Conservation (phyloP, 37 sponge, comb jelly and placozoan genomes). For the Agelas oroides region DNA sequence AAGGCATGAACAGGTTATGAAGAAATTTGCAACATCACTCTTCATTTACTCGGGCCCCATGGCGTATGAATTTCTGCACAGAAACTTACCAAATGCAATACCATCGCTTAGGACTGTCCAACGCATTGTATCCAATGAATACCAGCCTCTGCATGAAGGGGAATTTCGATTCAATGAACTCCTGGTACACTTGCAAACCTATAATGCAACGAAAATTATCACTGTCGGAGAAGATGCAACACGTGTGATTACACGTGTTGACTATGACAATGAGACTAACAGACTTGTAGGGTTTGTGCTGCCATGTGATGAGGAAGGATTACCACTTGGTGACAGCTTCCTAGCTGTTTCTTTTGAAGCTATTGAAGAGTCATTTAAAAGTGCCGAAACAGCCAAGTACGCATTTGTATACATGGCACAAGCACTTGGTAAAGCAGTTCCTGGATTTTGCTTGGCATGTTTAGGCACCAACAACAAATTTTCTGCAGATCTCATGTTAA, state of each 20-base stretch:
- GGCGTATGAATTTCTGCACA: constrained; percentile 67
- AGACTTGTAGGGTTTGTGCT: constrained; percentile 57
- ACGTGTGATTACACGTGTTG: constrained; percentile 45
- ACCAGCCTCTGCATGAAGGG: constrained; percentile 51
- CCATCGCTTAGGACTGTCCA: constrained; percentile 67
- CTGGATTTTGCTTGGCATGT: constrained; percentile 54
- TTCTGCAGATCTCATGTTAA: constrained; percentile 8
- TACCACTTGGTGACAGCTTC: constrained; percentile 28
- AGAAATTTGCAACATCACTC: constrained; percentile 60
- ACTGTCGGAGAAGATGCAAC: constrained; percentile 69
- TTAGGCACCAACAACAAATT: constrained; percentile 66
- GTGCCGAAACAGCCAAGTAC: constrained; percentile 40
- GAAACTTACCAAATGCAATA: constrained; percentile 64
- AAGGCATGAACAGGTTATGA: constrained; percentile 44
- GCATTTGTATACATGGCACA: constrained; percentile 76
- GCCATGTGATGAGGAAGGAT: constrained; percentile 25
- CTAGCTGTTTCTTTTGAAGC: constrained; percentile 53
- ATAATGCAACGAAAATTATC: constrained; percentile 42
- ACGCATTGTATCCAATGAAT: constrained; percentile 40
- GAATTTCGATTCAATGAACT: constrained; percentile 64
- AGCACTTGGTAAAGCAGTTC: constrained; percentile 6
- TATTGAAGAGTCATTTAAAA: constrained; percentile 30
- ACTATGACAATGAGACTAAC: constrained; percentile 67
- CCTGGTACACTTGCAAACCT: constrained; percentile 10
- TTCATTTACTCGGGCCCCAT: constrained; percentile 59